phyloP scores from a whole-genome alignment of 2,113 vertebrate genomes.

The Campylorhamphus procurvoides region DNA sequence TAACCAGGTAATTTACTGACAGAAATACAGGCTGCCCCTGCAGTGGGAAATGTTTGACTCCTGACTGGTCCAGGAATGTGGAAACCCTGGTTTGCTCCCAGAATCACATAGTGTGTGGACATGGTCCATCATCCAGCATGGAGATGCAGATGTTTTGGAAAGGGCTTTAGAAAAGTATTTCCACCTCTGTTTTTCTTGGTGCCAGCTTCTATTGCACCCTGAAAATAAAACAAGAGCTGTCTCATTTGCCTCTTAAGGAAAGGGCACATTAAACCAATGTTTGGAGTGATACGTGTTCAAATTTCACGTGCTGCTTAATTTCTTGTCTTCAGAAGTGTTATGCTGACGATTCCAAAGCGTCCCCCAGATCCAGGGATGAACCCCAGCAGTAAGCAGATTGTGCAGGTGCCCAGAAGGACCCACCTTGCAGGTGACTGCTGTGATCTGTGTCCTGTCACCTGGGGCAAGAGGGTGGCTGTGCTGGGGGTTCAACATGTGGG shows the following conservation, averaged over 20 bases:
- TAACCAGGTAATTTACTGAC: not conserved
- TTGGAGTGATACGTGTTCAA: not conserved
- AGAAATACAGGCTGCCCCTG: not conserved
- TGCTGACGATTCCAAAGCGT: not conserved
- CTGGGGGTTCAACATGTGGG: fast-evolving
- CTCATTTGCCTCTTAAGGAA: conserved; percentile 26
- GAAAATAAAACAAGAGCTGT: not conserved
- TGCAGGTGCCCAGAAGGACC: not conserved
- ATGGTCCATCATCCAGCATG: not conserved
- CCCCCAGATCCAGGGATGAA: not conserved
- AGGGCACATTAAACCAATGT: not conserved
- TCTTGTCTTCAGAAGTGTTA: not conserved
- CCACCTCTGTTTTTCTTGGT: conserved; percentile 33
- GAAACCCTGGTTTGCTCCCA: not conserved
- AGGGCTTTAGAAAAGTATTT: conserved; percentile 20
- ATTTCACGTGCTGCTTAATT: not conserved
- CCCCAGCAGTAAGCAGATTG: not conserved
- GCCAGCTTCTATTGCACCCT: not conserved
- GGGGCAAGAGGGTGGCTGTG: fast-evolving
- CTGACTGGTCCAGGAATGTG: not conserved
- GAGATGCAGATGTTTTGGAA: not conserved
- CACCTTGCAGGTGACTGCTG: fast-evolving
- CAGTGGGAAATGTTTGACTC: not conserved
- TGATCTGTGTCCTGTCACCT: not conserved
- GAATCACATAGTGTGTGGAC: not conserved